A percentile compares a stretch with the other conserved stretches of the same genome.
Conservation (phyloP, 2,797 vertebrate species). For the Falco rusticolus region DNA sequence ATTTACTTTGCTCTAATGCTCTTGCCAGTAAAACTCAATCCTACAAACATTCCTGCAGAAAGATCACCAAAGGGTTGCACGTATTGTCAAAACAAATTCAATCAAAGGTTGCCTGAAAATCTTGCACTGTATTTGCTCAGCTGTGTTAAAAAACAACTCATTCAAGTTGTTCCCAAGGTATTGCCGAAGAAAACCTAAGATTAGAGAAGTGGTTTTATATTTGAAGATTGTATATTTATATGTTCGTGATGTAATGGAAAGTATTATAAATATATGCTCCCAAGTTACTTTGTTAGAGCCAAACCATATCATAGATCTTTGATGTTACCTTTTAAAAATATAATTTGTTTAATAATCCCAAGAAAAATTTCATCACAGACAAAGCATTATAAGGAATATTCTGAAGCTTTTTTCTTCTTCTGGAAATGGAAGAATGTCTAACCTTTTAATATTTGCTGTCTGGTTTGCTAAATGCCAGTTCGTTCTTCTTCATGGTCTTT, state of each 20-base stretch:
- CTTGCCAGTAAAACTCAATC: constrained; percentile 29
- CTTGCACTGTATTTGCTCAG: constrained; percentile 21
- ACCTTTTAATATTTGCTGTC: neutral
- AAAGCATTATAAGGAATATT: neutral
- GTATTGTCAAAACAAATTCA: constrained; percentile 30
- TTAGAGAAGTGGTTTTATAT: neutral
- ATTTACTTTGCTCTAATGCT: constrained; percentile 38
- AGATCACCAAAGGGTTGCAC: neutral
- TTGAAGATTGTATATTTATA: neutral
- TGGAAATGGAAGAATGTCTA: neutral
- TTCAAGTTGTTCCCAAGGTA: neutral
- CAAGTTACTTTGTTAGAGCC: neutral
- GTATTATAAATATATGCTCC: neutral
- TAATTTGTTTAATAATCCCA: neutral
- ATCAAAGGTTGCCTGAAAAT: constrained; percentile 8
- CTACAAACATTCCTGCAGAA: constrained; percentile 12
- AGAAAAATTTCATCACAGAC: neutral
- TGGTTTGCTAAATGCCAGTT: neutral
- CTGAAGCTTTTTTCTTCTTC: neutral
- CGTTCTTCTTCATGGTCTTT: neutral
- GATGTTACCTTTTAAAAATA: neutral
- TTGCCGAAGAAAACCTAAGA: neutral
- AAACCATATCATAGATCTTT: neutral
- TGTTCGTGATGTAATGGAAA: neutral
- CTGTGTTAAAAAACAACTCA: constrained; percentile 32